Evolutionary conservation across 2,797 vertebrate genomes (phyloP).

Genomic region (Lagorchestes hirsutus): DNA sequence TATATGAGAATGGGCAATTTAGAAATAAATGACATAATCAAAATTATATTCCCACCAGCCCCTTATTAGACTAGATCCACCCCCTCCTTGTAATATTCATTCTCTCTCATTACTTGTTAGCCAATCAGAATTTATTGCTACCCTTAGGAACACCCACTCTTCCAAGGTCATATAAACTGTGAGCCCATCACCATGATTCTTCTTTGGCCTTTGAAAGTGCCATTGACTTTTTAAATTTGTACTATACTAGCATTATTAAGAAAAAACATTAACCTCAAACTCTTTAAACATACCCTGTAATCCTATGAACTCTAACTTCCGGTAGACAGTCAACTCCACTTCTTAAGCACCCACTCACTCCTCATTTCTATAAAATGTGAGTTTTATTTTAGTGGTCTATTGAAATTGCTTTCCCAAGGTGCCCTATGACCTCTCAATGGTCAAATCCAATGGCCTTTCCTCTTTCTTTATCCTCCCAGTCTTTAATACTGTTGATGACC

Average conservation of each 20-base stretch:
- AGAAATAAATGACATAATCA: neutral
- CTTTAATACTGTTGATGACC: neutral
- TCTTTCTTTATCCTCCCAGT: neutral
- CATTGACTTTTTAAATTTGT: neutral
- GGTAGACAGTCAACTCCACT: neutral
- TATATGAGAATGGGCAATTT: neutral
- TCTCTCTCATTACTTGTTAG: neutral
- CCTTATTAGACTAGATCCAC: neutral
- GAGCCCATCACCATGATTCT: neutral
- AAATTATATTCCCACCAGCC: neutral
- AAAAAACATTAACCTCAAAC: neutral
- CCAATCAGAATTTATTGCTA: neutral
- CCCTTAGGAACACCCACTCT: neutral
- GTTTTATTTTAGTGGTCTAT: neutral
- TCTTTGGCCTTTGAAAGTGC: neutral
- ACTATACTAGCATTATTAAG: neutral
- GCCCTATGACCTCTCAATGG: neutral
- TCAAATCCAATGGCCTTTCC: neutral
- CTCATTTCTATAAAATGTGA: neutral
- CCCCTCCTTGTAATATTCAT: neutral
- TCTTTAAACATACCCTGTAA: neutral
- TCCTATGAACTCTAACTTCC: neutral
- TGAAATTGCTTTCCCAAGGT: neutral
- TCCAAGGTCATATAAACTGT: neutral
- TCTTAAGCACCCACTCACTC: neutral